phyloP scores from a whole-genome alignment of 2,888 invertebrate genomes.

The Diadegma fenestrale region DNA sequence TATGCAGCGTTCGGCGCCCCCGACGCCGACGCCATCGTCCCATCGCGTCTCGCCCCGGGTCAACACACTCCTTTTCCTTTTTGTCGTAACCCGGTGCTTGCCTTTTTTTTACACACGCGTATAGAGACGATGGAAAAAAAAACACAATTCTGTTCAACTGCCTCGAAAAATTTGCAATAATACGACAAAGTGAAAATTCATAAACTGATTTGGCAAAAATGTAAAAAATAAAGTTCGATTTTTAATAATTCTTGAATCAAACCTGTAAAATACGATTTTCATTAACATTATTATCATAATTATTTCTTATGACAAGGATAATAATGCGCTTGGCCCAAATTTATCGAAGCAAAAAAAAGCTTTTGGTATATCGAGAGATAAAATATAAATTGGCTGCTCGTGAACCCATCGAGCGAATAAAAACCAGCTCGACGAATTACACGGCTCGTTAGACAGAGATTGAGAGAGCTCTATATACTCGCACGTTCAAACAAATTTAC shows the following conservation, averaged over 20 bases:
- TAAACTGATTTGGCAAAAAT: neutral
- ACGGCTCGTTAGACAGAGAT: conserved; percentile 65
- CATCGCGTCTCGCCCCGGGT: conserved; percentile 45
- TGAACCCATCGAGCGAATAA: conserved; percentile 57
- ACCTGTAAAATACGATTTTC: neutral
- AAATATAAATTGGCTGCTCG: conserved; percentile 54
- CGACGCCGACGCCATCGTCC: conserved; percentile 40
- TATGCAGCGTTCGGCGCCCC: conserved; percentile 12
- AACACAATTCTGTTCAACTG: neutral
- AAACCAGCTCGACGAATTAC: conserved; percentile 60
- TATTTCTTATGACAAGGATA: neutral
- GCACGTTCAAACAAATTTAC: conserved; percentile 33
- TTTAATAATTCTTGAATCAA: neutral
- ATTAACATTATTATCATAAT: conserved; percentile 6
- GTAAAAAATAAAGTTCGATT: neutral
- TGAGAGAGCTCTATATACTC: conserved; percentile 27
- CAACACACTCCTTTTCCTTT: conserved; percentile 48
- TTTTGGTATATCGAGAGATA: conserved; percentile 27
- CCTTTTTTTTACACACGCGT: neutral
- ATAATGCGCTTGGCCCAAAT: neutral
- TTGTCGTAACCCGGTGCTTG: conserved; percentile 26
- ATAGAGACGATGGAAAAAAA: neutral
- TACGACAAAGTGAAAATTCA: neutral
- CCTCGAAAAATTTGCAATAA: neutral
- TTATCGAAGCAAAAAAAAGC: conserved; percentile 13